These are phyloP conservation scores for Mustelus asterias DNA, from an alignment of 2,113 vertebrate genomes.

Conservation along the genomic window DNA sequence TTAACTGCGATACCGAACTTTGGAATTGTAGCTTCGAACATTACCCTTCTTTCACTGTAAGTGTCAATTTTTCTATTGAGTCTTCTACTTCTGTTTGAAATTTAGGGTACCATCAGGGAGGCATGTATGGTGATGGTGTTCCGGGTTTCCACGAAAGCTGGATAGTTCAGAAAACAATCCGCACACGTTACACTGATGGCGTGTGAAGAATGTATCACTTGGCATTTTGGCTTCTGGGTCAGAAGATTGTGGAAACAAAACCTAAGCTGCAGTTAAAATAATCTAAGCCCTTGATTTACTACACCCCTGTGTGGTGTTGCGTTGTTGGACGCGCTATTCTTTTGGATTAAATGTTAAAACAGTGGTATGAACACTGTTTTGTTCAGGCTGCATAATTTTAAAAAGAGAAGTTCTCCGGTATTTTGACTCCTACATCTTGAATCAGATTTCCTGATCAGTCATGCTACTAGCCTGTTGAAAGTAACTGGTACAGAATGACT, in stretches of 20 bases:
- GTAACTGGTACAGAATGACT: not conserved
- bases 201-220: not conserved
- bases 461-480: not conserved
- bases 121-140: not conserved
- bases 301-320: not conserved
- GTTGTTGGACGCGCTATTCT: not conserved
- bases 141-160: not conserved
- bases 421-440: not conserved
- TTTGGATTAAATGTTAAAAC: not conserved
- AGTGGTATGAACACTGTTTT: not conserved
- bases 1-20: slow-evolving; percentile 75
- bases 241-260: not conserved
- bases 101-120: not conserved
- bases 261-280: not conserved
- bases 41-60: slow-evolving; percentile 85
- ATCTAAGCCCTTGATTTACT: no score
- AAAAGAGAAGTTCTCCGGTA: not conserved
- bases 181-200: not conserved
- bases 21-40: slow-evolving; percentile 66
- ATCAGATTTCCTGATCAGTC: not conserved
- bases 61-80: slow-evolving; percentile 49
- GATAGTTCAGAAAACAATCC: not conserved
- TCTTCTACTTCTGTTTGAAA: not conserved
- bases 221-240: not conserved
- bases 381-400: not conserved